Conservation (phyloP, 2,797 vertebrate genomes). For the Gallinago solitaria region DNA sequence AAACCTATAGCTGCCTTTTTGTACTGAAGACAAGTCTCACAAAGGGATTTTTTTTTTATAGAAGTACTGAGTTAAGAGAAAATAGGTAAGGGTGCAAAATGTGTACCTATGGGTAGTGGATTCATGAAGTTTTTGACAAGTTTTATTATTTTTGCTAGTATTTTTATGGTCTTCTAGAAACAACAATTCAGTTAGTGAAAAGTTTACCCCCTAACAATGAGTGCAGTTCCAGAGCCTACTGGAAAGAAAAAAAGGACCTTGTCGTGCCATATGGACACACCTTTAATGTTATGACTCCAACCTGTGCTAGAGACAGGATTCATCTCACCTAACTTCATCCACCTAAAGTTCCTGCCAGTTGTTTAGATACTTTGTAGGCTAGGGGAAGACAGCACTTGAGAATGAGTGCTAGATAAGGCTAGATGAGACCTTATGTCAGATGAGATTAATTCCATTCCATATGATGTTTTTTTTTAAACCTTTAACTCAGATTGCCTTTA, state of each 20-base stretch:
- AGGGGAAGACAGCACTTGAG: not conserved
- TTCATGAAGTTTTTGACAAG: not conserved
- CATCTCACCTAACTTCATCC: not conserved
- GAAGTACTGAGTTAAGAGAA: not conserved
- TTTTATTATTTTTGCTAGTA: not conserved
- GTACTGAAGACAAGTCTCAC: not conserved
- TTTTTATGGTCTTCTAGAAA: not conserved
- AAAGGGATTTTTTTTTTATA: not conserved
- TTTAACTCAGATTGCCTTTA: not conserved
- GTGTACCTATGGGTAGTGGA: not conserved
- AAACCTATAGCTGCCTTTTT: not conserved
- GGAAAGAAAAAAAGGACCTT: not conserved
- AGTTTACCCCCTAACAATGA: not conserved
- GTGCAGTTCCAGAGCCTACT: not conserved
- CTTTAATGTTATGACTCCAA: not conserved
- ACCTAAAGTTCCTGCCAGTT: not conserved
- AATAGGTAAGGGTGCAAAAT: not conserved
- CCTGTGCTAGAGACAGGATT: not conserved
- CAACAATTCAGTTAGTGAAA: not conserved
- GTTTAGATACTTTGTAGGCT: not conserved
- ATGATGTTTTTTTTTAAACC: not conserved
- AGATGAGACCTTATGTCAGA: not conserved
- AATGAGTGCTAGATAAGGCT: not conserved
- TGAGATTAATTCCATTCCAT: not conserved
- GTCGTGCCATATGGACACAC: not conserved